A percentile compares a stretch with the other conserved stretches of the same genome.
Evolutionary conservation across 2,113 vertebrate species (phyloP).

Genomic region (Cephalopterus ornatus): DNA sequence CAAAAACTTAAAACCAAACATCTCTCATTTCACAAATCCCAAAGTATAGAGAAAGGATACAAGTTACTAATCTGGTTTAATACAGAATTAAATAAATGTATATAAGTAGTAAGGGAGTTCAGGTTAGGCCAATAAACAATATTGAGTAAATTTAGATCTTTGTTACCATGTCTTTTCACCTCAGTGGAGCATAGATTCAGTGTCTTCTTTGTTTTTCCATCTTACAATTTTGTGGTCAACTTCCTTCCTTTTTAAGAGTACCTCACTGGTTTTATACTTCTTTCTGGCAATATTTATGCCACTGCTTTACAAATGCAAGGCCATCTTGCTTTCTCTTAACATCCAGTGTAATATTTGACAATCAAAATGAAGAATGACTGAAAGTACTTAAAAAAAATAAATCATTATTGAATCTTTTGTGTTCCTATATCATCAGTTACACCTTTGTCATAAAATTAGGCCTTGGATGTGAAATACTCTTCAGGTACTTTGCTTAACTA

Average conservation of each 20-base stretch:
- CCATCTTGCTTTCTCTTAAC: not conserved
- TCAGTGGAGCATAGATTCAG: not conserved
- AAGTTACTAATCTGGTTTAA: not conserved
- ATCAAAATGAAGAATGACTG: not conserved
- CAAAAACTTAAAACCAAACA: not conserved
- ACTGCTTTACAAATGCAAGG: not conserved
- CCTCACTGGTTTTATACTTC: not conserved
- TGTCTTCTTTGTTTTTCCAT: not conserved
- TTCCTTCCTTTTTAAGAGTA: not conserved
- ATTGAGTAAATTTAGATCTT: not conserved
- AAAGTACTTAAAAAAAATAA: not conserved
- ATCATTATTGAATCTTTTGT: not conserved
- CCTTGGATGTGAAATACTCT: not conserved
- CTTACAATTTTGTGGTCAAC: not conserved
- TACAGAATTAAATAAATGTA: not conserved
- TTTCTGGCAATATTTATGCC: not conserved
- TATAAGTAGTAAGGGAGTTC: not conserved
- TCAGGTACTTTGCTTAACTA: conserved; percentile 4
- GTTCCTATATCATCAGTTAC: not conserved
- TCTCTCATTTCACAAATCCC: not conserved
- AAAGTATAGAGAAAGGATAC: not conserved
- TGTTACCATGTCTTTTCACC: not conserved
- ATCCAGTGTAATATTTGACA: not conserved
- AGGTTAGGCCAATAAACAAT: not conserved
- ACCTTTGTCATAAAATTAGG: not conserved